These are phyloP conservation scores for Tarsius wallacei DNA, from an alignment of 2,797 vertebrate species.

Conservation along the genomic window DNA sequence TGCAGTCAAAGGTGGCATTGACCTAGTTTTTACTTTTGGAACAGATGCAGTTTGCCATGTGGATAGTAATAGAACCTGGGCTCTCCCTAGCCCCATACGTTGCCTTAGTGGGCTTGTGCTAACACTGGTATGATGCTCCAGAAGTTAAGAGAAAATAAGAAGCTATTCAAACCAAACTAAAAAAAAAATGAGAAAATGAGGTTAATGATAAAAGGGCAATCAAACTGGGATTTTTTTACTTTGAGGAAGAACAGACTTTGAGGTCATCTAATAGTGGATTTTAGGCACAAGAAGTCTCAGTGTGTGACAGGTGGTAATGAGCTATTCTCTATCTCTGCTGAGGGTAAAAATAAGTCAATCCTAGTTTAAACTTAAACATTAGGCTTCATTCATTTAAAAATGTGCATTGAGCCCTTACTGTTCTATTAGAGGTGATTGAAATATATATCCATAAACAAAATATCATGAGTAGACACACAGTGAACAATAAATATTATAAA, in stretches of 20 bases:
- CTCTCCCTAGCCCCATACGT: not conserved
- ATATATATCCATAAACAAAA: not conserved
- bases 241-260: conserved; percentile 28
- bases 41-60: not conserved
- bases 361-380: not conserved
- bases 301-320: not conserved
- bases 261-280: not conserved
- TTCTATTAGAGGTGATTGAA: not conserved
- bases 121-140: not conserved
- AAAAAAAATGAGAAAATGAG: conserved; percentile 50
- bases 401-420: not conserved
- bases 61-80: not conserved
- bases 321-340: not conserved
- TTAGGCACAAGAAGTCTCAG: not conserved
- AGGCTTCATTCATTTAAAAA: conserved; percentile 35
- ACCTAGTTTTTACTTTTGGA: conserved; percentile 62
- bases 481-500: not conserved
- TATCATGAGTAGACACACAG: not conserved
- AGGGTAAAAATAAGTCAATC: not conserved
- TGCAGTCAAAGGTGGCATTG: not conserved
- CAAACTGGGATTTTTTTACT: not conserved
- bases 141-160: conserved; percentile 31
- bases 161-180: conserved; percentile 3
- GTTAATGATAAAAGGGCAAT: not conserved
- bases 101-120: not conserved